Evolutionary conservation across 2,888 invertebrate genomes (phyloP), one percentile per base, ranked within the genome.

Genomic region (Pristionchus fissidentatus): DNA sequence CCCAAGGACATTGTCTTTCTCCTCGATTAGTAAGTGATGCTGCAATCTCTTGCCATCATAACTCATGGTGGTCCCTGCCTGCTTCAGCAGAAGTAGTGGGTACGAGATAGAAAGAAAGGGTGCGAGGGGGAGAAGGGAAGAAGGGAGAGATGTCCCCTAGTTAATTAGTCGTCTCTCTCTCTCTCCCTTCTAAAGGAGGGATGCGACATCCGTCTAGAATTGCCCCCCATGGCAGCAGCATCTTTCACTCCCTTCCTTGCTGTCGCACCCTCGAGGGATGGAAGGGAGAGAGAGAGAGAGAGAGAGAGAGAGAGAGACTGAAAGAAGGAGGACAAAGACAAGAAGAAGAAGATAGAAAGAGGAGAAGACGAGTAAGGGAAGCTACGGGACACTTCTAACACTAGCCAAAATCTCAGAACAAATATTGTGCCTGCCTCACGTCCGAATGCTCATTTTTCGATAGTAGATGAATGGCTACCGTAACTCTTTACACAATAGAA

Each of bases 1-100:
- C 91, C 92, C 13, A 91, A 90, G 81, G 92, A 92, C 85, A 87
- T 92, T 57, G 86, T 92, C 5, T 92, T 92, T 83, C 84, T 92
- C 38, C 81, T 92, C 32, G 92, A 92, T 85, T 92, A 88, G 92
- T 92, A 75, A 86, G 91, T 89, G 22, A 52, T 32, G 19, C 19
- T 26, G 19, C 29, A 10, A 26, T 13, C 60, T n/a, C 19, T 26
- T 3, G 13, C 41, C n/a, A 5, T 62, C 46, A 2, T 22, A 8
- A 38, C 55, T 32, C 19, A 2, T 32, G 35, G n/a, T 62, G 19
- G 10, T 77, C 55, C 52, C 26, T n/a, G 26, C 55, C 26, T 26
- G 22, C 55, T 22, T 8, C 26, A 26, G 57, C 26, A 22, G n/a
- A 8, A 22, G 8, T 26, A 22, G n/a, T n/a, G 7, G 1, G 26